Evolutionary conservation across 2,113 vertebrate species (phyloP).

Genomic region (Callospermophilus lateralis): DNA sequence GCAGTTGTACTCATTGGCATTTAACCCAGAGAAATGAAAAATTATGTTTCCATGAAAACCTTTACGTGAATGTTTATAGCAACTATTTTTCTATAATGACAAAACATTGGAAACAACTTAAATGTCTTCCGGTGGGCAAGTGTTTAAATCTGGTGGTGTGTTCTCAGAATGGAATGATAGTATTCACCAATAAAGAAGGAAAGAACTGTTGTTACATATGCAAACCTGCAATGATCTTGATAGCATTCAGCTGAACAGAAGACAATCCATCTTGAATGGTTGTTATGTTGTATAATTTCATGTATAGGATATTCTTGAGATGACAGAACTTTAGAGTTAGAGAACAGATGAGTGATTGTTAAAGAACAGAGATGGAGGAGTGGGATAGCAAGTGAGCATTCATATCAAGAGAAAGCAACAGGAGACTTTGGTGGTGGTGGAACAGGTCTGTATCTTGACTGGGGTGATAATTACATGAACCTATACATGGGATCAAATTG

Average conservation of each 20-base stretch:
- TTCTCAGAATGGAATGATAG: not conserved
- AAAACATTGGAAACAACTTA: not conserved
- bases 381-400: not conserved
- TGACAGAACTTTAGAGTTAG: not conserved
- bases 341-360: not conserved
- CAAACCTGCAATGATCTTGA: not conserved
- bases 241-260: not conserved
- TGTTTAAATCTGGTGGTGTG: not conserved
- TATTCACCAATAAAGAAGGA: not conserved
- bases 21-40: constrained; percentile 16
- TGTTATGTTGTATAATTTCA: not conserved
- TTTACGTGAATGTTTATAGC: not conserved
- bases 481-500: not conserved
- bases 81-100: not conserved
- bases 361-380: not conserved
- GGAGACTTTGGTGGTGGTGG: not conserved
- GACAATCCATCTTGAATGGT: not conserved
- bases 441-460: not conserved
- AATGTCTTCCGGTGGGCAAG: not conserved
- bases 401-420: not conserved
- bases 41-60: not conserved
- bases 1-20: not conserved
- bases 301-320: not conserved
- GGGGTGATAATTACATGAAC: not conserved
- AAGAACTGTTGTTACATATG: not conserved